Conservation (phyloP, 2,113 vertebrate species). For the Echinops telfairi region DNA sequence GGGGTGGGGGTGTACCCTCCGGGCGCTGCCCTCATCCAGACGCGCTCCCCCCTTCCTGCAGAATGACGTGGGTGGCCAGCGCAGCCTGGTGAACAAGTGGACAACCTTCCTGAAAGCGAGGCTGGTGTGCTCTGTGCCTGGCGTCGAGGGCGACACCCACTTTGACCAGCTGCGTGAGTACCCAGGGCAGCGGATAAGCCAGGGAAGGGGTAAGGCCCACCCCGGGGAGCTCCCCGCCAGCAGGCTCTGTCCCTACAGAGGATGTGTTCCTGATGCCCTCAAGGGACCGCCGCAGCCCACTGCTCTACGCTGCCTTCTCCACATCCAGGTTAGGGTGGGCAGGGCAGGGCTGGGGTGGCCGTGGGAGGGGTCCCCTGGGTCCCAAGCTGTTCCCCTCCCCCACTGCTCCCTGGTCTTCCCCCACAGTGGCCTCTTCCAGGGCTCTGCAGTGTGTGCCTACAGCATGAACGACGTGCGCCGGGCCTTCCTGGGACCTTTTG, state of each 20-base stretch:
- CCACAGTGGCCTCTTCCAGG: slow-evolving; percentile 94
- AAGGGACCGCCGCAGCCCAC: slow-evolving; percentile 93
- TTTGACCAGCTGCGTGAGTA: slow-evolving; percentile 97
- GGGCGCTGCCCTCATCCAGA: background rate
- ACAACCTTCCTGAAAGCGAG: slow-evolving; percentile 98
- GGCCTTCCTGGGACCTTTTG: slow-evolving; percentile 98
- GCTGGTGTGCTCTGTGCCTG: slow-evolving; percentile 93
- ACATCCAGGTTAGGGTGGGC: slow-evolving; percentile 93
- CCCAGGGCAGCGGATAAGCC: background rate
- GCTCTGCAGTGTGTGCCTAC: slow-evolving; percentile 96
- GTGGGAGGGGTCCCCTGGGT: no score
- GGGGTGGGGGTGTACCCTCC: no score
- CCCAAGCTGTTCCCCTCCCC: no score
- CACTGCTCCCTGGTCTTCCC: background rate
- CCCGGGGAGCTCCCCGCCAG: background rate
- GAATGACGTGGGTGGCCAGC: slow-evolving; percentile 97
- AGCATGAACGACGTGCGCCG: slow-evolving; percentile 98
- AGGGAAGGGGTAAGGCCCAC: background rate
- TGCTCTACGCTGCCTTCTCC: slow-evolving; percentile 96
- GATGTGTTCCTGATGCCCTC: slow-evolving; percentile 96
- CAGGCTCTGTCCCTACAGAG: slow-evolving; percentile 83
- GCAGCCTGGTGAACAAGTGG: slow-evolving; percentile 99
- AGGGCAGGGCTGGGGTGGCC: accelerated
- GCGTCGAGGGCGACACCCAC: slow-evolving; percentile 94
- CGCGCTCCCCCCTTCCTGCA: slow-evolving; percentile 71